phyloP scores from a whole-genome alignment of 2,113 vertebrate species.

The Dolichotis patagonum region DNA sequence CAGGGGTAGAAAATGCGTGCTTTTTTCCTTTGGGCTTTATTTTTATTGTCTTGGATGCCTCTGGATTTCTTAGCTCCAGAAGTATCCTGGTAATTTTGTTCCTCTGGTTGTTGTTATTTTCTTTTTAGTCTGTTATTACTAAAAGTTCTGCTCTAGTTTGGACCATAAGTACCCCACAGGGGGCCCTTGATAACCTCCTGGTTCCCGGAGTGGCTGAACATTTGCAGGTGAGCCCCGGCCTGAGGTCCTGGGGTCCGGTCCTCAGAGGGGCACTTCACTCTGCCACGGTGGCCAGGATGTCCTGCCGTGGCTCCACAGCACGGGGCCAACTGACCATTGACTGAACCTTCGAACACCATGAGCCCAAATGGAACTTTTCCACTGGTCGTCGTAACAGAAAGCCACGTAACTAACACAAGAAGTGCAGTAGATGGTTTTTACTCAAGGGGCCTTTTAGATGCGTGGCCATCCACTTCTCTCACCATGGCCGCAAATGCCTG shows the following conservation, averaged over 20 bases:
- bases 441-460: slow-evolving; percentile 4
- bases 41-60: slow-evolving; percentile 38
- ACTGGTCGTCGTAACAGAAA: neutral
- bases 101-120: slow-evolving; percentile 4
- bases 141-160: neutral
- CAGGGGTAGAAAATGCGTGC: neutral
- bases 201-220: too few relatives aligned
- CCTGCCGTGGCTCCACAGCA: neutral
- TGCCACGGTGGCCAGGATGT: neutral
- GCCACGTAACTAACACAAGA: neutral
- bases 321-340: neutral
- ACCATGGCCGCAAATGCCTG: neutral
- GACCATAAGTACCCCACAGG: neutral
- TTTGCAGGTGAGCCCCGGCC: neutral
- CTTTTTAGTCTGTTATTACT: neutral
- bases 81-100: slow-evolving; percentile 33
- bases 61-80: slow-evolving; percentile 12
- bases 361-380: neutral
- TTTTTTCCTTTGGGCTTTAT: slow-evolving; percentile 56
- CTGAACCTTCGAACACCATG: neutral
- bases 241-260: too few relatives aligned
- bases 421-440: neutral
- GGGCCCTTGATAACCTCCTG: neutral
- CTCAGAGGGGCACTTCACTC: neutral
- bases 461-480: slow-evolving; percentile 11